A percentile compares a stretch with the other conserved stretches of the same genome.
Conservation (phyloP, 2,888 invertebrate genomes). For the Eueremaeus valkanovi region DNA sequence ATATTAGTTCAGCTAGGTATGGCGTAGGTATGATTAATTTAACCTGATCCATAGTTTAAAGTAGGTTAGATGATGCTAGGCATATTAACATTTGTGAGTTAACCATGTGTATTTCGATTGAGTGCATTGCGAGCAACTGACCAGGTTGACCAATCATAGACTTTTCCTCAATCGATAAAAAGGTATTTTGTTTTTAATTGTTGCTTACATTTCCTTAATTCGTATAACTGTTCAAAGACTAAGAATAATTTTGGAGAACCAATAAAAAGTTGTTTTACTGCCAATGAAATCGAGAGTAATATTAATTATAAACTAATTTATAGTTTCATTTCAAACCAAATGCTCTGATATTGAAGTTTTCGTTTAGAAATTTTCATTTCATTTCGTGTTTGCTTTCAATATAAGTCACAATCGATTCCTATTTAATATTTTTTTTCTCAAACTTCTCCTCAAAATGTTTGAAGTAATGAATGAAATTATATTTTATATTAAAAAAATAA, state of each 20-base stretch:
- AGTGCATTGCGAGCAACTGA: no score
- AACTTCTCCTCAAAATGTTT: no score
- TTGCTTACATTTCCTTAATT: background rate
- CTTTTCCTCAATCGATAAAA: conserved; percentile 15
- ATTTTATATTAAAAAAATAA: no score
- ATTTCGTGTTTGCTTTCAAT: background rate
- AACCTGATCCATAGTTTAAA: no score
- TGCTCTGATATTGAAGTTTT: no score
- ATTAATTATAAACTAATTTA: background rate
- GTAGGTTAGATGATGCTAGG: no score
- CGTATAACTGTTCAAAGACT: background rate
- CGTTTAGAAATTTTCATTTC: background rate
- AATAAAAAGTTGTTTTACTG: background rate
- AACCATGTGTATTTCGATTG: no score
- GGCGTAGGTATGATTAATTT: no score
- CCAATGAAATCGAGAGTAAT: background rate
- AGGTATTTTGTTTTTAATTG: background rate
- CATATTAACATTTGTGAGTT: no score
- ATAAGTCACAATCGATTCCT: background rate
- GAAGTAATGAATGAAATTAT: background rate
- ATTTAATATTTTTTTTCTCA: background rate
- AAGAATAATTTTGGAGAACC: background rate
- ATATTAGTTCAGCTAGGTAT: no score
- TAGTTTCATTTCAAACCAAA: no score
- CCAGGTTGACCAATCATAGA: no score